phyloP scores from a whole-genome alignment of 2,888 invertebrate genomes.

The Nowickia ferox region DNA sequence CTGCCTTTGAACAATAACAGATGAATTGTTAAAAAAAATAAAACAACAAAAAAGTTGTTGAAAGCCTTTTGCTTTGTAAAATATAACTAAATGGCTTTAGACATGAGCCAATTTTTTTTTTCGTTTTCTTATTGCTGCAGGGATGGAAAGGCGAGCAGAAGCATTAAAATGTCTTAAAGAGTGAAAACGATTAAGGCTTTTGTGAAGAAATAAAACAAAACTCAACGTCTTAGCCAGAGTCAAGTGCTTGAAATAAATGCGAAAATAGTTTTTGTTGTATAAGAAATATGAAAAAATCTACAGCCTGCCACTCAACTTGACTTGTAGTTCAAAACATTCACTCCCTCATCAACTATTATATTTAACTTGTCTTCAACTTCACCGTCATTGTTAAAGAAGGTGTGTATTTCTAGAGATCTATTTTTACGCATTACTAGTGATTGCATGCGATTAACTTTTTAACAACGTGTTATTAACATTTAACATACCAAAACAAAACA shows the following conservation, averaged over 20 bases:
- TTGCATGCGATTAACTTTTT: conserved; percentile 69
- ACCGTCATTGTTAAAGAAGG: conserved; percentile 19
- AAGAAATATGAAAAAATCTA: not conserved
- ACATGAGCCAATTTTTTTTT: conserved; percentile 47
- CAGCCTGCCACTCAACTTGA: not conserved
- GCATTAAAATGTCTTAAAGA: conserved; percentile 19
- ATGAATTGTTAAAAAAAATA: not conserved
- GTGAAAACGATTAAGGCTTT: conserved; percentile 34
- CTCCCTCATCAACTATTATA: not conserved
- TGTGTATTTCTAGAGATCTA: conserved; percentile 42
- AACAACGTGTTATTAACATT: conserved; percentile 39
- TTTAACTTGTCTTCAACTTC: not conserved
- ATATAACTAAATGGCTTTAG: conserved; percentile 56
- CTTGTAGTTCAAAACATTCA: not conserved
- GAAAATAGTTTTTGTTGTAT: not conserved
- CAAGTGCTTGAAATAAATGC: not conserved
- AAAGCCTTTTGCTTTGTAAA: conserved; percentile 43
- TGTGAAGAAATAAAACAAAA: not conserved
- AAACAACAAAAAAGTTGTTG: conserved; percentile 53
- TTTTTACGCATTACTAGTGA: conserved; percentile 63
- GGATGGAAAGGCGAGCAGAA: conserved; percentile 9
- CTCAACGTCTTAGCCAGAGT: not conserved
- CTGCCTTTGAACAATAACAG: conserved; percentile 20
- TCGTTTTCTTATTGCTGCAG: not conserved
- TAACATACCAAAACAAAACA: conserved; percentile 19